Percentiles rank a stretch among this genome's conserved stretches.
These are phyloP conservation scores for Tupaia chinensis DNA, from an alignment of 2,113 vertebrate species.

Conservation along the genomic window DNA sequence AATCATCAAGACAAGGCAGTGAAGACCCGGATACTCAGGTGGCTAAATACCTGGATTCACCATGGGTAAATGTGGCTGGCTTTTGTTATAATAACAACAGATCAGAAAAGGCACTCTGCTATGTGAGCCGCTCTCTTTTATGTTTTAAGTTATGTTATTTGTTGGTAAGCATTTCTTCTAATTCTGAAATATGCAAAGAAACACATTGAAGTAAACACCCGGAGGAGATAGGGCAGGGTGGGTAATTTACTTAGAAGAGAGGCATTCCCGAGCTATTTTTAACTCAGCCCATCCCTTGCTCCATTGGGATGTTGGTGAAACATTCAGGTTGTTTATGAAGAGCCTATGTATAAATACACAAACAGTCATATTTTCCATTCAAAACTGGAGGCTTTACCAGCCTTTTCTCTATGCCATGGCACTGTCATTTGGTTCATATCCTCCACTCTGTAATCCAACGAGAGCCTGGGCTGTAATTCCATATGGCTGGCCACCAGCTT, in stretches of 20 bases:
- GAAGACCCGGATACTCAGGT: not conserved
- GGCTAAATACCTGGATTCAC: not conserved
- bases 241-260: slow-evolving; percentile 64
- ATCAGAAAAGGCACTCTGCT: not conserved
- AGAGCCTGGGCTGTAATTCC: slow-evolving; percentile 80
- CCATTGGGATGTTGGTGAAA: slow-evolving; percentile 66
- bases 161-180: not conserved
- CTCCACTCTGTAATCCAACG: slow-evolving; percentile 72
- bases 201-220: slow-evolving; percentile 34
- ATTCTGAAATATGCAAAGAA: slow-evolving; percentile 61
- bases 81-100: not conserved
- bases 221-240: slow-evolving; percentile 17
- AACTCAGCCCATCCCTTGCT: slow-evolving; percentile 58
- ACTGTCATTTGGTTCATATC: slow-evolving; percentile 66
- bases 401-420: slow-evolving; percentile 45
- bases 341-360: slow-evolving; percentile 76
- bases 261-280: slow-evolving; percentile 59
- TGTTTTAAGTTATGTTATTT: not conserved
- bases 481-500: slow-evolving; percentile 78
- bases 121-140: not conserved
- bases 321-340: slow-evolving; percentile 75
- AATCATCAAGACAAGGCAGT: not conserved
- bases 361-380: slow-evolving; percentile 75
- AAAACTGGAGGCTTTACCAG: slow-evolving; percentile 55
- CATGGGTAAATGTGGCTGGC: not conserved